Evolutionary conservation across 2,113 vertebrate species (phyloP).

Genomic region (Zosterops lateralis): DNA sequence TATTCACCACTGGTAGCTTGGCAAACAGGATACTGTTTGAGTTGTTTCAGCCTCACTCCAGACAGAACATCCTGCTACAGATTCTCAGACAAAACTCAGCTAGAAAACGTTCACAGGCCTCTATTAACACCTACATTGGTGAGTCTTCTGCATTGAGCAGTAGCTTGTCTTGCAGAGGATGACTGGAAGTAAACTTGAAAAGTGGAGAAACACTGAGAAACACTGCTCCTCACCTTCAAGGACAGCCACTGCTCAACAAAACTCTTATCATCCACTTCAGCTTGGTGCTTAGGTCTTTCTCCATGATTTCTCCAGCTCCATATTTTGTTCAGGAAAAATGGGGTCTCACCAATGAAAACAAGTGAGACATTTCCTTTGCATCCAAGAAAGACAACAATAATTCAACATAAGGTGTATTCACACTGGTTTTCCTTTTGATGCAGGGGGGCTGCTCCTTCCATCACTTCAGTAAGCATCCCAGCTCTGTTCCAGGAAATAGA

Average conservation of each 20-base stretch:
- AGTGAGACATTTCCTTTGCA: not conserved
- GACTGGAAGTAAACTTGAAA: not conserved
- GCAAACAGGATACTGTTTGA: accelerated
- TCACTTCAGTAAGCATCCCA: not conserved
- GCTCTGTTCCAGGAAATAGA: not conserved
- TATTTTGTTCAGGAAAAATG: not conserved
- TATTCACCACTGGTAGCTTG: not conserved
- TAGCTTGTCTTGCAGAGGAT: not conserved
- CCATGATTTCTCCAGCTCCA: accelerated
- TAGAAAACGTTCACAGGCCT: not conserved
- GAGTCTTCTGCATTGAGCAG: not conserved
- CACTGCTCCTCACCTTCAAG: no score
- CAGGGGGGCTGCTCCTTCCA: not conserved
- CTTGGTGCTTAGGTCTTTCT: not conserved
- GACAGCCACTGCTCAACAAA: not conserved
- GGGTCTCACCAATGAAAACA: not conserved
- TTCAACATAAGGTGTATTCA: not conserved
- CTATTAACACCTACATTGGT: not conserved
- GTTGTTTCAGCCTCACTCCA: not conserved
- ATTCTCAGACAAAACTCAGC: not conserved
- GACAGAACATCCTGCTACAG: not conserved
- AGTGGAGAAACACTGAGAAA: not conserved
- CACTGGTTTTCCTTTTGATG: not conserved
- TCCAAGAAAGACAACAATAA: not conserved
- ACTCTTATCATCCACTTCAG: not conserved